A percentile compares a stretch with the other conserved stretches of the same genome.
phyloP scores from a whole-genome alignment of 1,140 invertebrate species.

The Drosophila baimaii region DNA sequence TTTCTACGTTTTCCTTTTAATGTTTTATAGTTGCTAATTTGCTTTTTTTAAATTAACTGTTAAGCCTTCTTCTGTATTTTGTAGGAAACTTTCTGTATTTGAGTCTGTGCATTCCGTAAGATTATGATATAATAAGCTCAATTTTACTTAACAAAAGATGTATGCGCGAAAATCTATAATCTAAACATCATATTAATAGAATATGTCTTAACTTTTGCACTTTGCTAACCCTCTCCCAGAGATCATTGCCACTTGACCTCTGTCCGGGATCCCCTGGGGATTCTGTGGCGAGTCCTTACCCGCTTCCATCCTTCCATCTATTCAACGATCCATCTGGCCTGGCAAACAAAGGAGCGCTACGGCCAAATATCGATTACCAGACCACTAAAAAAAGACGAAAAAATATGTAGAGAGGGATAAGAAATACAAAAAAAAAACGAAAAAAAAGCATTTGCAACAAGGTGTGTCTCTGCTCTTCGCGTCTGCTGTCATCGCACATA shows the following conservation, averaged over 20 bases:
- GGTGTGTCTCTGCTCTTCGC: conserved; percentile 56
- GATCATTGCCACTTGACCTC: conserved; percentile 19
- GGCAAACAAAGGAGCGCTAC: conserved; percentile 47
- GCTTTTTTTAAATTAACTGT: too few relatives aligned
- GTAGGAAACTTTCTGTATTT: too few relatives aligned
- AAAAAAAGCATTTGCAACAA: conserved; percentile 49
- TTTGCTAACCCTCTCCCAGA: not conserved
- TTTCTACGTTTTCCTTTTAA: too few relatives aligned
- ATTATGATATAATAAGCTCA: too few relatives aligned
- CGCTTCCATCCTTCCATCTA: conserved; percentile 3
- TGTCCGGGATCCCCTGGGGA: not conserved
- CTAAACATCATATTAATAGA: too few relatives aligned
- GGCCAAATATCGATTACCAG: conserved; percentile 61
- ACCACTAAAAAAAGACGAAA: conserved; percentile 14
- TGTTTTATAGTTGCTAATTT: not conserved
- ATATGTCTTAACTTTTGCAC: too few relatives aligned
- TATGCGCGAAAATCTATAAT: too few relatives aligned
- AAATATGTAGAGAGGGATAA: not conserved
- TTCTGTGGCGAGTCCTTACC: conserved; percentile 1
- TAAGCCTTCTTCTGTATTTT: too few relatives aligned
- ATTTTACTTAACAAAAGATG: too few relatives aligned
- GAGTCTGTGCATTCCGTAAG: too few relatives aligned
- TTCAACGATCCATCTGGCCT: conserved; percentile 26
- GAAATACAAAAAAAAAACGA: conserved; percentile 9
- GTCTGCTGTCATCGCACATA: conserved; percentile 40